These are phyloP conservation scores for Oxyteleia sp. DNA, from an alignment of 2,888 invertebrate species.

Conservation along the genomic window DNA sequence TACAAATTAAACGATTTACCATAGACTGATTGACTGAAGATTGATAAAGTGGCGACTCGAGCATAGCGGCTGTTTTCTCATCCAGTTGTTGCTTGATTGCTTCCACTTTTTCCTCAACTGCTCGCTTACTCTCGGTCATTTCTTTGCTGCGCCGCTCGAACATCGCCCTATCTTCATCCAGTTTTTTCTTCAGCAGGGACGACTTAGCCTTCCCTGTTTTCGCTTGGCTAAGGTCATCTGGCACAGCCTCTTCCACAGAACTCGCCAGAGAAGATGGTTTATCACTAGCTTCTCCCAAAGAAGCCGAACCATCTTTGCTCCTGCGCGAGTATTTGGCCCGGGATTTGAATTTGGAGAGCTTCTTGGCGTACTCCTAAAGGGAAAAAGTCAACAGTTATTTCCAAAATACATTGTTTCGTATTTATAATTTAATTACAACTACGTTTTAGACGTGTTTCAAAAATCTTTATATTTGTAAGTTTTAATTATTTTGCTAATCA, in stretches of 20 bases:
- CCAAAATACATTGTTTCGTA: too few species aligned
- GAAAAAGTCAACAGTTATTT: too few species aligned
- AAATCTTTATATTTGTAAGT: too few species aligned
- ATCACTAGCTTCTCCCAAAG: conserved; percentile 78
- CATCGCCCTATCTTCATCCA: conserved; percentile 87
- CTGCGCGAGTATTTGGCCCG: conserved; percentile 84
- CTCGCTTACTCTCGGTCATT: conserved; percentile 85
- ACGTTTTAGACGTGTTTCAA: too few species aligned
- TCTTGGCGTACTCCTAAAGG: conserved; percentile 86
- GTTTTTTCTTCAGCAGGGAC: conserved; percentile 84
- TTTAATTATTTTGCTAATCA: too few species aligned
- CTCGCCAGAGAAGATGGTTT: conserved; percentile 76
- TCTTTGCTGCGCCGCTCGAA: conserved; percentile 86
- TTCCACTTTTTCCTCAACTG: conserved; percentile 87
- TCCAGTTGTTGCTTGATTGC: conserved; percentile 88
- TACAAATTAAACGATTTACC: conserved; percentile 68
- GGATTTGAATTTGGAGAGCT: conserved; percentile 87
- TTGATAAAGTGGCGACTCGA: conserved; percentile 76
- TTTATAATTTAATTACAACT: too few species aligned
- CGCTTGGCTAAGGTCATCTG: conserved; percentile 83
- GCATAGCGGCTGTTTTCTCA: conserved; percentile 84
- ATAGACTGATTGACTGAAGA: conserved; percentile 80
- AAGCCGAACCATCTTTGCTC: conserved; percentile 79
- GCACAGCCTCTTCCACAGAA: conserved; percentile 75
- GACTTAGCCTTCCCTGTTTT: conserved; percentile 86